These are phyloP conservation scores for Arvicanthis niloticus DNA, from an alignment of 2,113 vertebrate species.

Conservation along the genomic window DNA sequence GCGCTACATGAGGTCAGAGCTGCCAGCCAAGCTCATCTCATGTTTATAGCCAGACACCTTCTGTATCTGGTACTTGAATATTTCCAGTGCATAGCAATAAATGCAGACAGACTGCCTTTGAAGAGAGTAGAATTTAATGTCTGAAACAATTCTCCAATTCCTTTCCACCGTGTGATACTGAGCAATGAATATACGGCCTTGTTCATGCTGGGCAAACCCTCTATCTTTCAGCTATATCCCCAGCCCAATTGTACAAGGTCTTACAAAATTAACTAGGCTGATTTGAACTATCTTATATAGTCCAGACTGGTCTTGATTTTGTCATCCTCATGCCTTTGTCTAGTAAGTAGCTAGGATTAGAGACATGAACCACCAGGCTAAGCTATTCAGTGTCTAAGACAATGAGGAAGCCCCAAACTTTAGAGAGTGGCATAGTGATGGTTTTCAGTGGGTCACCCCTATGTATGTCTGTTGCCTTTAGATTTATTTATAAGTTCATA, in stretches of 20 bases:
- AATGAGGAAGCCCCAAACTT: not conserved
- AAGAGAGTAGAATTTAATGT: not conserved
- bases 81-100: not conserved
- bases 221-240: not conserved
- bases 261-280: not conserved
- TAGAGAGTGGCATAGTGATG: not conserved
- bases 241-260: not conserved
- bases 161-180: not conserved
- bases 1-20: not conserved
- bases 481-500: not conserved
- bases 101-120: not conserved
- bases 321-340: too few relatives aligned
- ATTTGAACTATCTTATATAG: not conserved
- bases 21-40: not conserved
- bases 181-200: not conserved
- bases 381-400: slow-evolving; percentile 7
- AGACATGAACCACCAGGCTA: not conserved
- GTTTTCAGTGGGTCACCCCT: not conserved
- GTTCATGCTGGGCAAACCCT: not conserved
- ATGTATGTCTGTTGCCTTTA: not conserved
- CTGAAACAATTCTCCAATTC: not conserved
- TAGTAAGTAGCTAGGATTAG: not conserved
- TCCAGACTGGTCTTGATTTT: not conserved
- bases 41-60: not conserved
- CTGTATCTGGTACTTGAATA: not conserved